These are phyloP conservation scores for Eueides isabella DNA, from an alignment of 1,140 invertebrate genomes.

Conservation along the genomic window DNA sequence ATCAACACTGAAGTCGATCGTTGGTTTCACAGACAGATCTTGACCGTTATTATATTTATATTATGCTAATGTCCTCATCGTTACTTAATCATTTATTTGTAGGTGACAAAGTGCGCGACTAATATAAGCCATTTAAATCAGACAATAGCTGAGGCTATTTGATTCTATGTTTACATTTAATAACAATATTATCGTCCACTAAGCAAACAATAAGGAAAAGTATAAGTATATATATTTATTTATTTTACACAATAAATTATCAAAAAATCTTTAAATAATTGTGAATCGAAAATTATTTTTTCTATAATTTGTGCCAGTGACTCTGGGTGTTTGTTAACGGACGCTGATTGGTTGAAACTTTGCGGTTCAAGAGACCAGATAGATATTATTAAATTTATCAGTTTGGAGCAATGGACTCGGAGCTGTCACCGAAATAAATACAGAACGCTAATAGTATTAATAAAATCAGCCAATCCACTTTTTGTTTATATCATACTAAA, in stretches of 20 bases:
- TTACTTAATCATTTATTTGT: slow-evolving; percentile 39
- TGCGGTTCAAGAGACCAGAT: slow-evolving; percentile 60
- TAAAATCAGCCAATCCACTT: background rate
- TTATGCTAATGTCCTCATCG: slow-evolving; percentile 35
- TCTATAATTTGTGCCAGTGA: background rate
- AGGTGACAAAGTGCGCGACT: slow-evolving; percentile 22
- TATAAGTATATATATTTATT: background rate
- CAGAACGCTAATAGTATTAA: slow-evolving; percentile 28
- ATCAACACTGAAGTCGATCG: slow-evolving; percentile 50
- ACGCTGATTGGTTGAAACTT: slow-evolving; percentile 53
- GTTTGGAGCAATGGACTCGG: slow-evolving; percentile 64
- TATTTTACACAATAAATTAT: background rate
- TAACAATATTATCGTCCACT: slow-evolving; percentile 12
- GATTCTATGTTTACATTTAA: slow-evolving; percentile 17
- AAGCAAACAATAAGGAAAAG: slow-evolving; percentile 8
- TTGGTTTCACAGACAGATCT: slow-evolving; percentile 37
- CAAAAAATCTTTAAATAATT: background rate
- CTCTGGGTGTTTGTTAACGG: slow-evolving; percentile 19
- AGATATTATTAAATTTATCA: slow-evolving; percentile 76
- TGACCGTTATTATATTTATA: slow-evolving; percentile 32
- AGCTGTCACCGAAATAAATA: slow-evolving; percentile 41
- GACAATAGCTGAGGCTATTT: slow-evolving; percentile 21
- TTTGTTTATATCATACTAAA: background rate
- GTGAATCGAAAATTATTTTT: background rate
- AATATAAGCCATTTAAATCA: slow-evolving; percentile 20